Evolutionary conservation across 2,113 vertebrate genomes (phyloP).

Genomic region (Myodes glareolus): DNA sequence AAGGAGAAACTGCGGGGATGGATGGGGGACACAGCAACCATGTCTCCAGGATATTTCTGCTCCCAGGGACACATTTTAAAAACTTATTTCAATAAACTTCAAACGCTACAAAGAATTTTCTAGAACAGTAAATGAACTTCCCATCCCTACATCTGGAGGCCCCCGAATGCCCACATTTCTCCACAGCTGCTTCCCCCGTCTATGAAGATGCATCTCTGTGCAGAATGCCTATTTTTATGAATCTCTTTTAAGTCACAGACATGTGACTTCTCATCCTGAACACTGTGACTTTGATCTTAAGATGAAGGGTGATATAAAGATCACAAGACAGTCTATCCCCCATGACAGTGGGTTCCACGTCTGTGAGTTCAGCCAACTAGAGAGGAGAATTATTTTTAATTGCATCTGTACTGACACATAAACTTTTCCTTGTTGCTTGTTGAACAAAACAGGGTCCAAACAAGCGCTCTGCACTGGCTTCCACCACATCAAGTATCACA

Average conservation of each 20-base stretch:
- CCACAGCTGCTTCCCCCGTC: not conserved
- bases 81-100: not conserved
- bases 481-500: too few species aligned
- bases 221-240: not conserved
- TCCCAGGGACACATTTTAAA: not conserved
- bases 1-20: rapidly evolving
- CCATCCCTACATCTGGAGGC: not conserved
- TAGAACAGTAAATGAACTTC: not conserved
- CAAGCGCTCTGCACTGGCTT: not conserved
- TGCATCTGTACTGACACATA: not conserved
- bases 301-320: not conserved
- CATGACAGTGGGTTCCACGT: not conserved
- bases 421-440: not conserved
- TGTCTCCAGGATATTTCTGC: not conserved
- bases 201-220: not conserved
- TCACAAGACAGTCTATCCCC: not conserved
- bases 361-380: not conserved
- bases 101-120: not conserved
- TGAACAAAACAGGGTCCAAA: not conserved
- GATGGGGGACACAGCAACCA: rapidly evolving
- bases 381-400: not conserved
- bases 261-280: not conserved
- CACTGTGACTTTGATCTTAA: not conserved
- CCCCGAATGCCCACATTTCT: not conserved
- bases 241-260: not conserved